phyloP scores from a whole-genome alignment of 2,113 vertebrate genomes.

The Callipepla squamata region DNA sequence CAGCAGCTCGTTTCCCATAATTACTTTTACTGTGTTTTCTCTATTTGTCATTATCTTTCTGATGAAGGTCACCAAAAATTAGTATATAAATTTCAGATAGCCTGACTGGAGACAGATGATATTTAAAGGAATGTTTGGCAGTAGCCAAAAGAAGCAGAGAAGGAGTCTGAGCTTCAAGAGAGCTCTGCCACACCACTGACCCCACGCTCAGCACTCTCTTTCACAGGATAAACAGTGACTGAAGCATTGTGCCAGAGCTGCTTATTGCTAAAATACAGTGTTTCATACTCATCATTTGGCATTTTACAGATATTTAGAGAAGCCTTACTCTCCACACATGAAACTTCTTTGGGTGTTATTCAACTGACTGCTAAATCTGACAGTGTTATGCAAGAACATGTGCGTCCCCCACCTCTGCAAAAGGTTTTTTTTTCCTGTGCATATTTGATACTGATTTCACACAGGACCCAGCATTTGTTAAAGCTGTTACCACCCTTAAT shows the following conservation, averaged over 20 bases:
- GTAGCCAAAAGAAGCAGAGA: neutral
- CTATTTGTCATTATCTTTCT: neutral
- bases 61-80: neutral
- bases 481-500: conserved; percentile 21
- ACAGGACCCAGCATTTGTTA: neutral
- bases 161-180: neutral
- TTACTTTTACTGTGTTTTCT: neutral
- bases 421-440: conserved; percentile 34
- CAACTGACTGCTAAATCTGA: conserved; percentile 48
- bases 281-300: neutral
- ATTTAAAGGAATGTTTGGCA: neutral
- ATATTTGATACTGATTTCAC: neutral
- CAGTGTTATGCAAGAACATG: conserved; percentile 51
- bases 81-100: neutral
- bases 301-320: conserved; percentile 22
- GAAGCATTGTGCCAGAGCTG: neutral
- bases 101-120: neutral
- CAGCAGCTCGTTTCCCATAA: neutral
- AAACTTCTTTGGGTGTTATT: conserved; percentile 29
- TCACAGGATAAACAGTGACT: fast-evolving
- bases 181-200: neutral
- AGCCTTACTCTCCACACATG: neutral
- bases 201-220: neutral
- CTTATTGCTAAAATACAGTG: neutral
- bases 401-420: neutral